Evolutionary conservation across 2,888 invertebrate genomes (phyloP).

Genomic region (Brenthis daphne): DNA sequence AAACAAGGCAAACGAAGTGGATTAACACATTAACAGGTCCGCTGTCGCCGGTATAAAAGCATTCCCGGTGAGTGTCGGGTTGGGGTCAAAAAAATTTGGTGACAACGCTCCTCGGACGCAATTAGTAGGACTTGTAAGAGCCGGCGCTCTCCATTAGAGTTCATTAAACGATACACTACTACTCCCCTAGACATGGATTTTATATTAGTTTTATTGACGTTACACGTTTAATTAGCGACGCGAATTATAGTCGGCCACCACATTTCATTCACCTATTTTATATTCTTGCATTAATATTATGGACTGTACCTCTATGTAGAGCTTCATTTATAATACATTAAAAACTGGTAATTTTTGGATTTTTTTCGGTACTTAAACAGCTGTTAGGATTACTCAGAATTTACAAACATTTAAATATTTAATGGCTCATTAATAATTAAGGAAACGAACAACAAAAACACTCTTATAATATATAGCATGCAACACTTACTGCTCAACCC

Average conservation of each 20-base stretch:
- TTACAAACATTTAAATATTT: no score
- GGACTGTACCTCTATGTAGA: not conserved
- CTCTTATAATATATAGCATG: not conserved
- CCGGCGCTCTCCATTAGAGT: constrained; percentile 19
- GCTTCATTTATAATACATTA: not conserved
- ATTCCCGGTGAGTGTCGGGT: constrained; percentile 65
- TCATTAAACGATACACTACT: constrained; percentile 25
- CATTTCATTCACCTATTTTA: not conserved
- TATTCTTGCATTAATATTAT: not conserved
- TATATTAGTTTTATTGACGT: constrained; percentile 16
- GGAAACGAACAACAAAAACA: constrained; percentile 4
- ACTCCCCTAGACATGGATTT: constrained; percentile 12
- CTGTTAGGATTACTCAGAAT: no score
- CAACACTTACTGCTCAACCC: no score
- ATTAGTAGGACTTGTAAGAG: constrained; percentile 45
- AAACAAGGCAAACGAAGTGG: constrained; percentile 72
- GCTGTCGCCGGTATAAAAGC: constrained; percentile 72
- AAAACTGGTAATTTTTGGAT: not conserved
- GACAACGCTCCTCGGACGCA: constrained; percentile 49
- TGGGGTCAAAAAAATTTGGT: constrained; percentile 51
- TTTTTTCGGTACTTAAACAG: no score
- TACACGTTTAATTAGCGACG: constrained; percentile 13
- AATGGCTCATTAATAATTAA: constrained; percentile 2
- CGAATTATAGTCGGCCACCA: not conserved
- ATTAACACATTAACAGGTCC: constrained; percentile 78